Evolutionary conservation across 2,113 vertebrate species (phyloP), one percentile per base, ranked within the genome.

Genomic region (Trogon surrucura): DNA sequence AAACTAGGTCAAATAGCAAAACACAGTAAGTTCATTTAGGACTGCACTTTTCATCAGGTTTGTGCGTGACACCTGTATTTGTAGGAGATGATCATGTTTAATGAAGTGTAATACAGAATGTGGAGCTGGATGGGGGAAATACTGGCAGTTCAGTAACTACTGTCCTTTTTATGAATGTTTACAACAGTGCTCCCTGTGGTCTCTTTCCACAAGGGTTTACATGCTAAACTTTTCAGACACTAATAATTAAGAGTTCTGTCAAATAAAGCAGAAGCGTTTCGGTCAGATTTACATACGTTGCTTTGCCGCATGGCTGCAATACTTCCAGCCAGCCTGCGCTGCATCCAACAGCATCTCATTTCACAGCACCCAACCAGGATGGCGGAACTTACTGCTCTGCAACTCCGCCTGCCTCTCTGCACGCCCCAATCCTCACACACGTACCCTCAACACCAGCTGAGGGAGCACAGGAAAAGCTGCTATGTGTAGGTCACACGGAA

Each of bases 61-160:
- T 29, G 23, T 73, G 44, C 22, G 47, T 4, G 58, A 45, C 69
- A 30, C 0, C n/a, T 57, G 4, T 25, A 48, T 71, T 54, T 71
- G 72, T 41, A 84, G 65, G 45, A 77, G 44, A 54, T 8, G 5
- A n/a, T 32, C 7, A 2, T 0, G 21, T 27, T 38, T 60, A 77
- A 18, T 5, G 34, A 3, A 25, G 22, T 6, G 15, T 6, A 61
- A 73, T 1, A 44, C 0, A 51, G 48, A 82, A 29, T 0, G 1
- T 8, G 10, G 60, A 77, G 51, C 60, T 71, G 56, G 38, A 27
- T 27, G 29, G 47, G 29, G 47, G 58, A 45, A 91, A 23, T 19
- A 13, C 20, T 51, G 22, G 2, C 41, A 54, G 30, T 41, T 62
- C 54, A 80, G 54, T 15, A 89, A 29, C 56, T 57, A 16, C 56